These are phyloP conservation scores for human DNA, from an alignment of 2,113 vertebrate species.

Conservation along the genomic window GRCh38 chrX:118106001-118106500, in stretches of 20 bases:
- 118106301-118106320: neutral
- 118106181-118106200: neutral
- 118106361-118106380: neutral
- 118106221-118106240: neutral
- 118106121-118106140: too few species aligned
- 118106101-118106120: too few species aligned
- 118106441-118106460: neutral
- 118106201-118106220: neutral
- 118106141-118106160: too few species aligned
- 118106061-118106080: too few species aligned
- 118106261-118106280: neutral
- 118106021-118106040: too few species aligned
- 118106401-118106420: neutral
- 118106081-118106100: too few species aligned
- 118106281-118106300: neutral
- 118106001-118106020: too few species aligned
- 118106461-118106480: neutral
- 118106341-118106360: conserved; percentile 34
- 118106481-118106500: neutral
- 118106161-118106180: too few species aligned
- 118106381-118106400: neutral
- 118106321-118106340: conserved; percentile 24
- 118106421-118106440: conserved; percentile 23
- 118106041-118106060: too few species aligned
- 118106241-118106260: neutral